Base-by-base conservation (phyloP, 1,140 invertebrate species). In the Babylonia areolata region DNA sequence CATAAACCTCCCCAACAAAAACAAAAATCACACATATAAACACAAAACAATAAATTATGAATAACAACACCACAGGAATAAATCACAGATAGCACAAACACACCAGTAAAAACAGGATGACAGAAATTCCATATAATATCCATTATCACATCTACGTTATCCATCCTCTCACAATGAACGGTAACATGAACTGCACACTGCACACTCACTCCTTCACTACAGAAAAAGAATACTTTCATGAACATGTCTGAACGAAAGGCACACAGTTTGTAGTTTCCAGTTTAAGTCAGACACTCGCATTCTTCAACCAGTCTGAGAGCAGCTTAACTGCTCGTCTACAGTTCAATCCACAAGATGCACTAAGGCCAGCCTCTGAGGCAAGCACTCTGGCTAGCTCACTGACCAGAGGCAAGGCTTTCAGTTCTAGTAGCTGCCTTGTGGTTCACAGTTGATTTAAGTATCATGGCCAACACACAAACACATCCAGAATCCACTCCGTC, bases 371-470 rank as follows among this genome's bases (percentile, higher is more conserved):
- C 71, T 73, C 23, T 11, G 77, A 11, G 11, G 15, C 77, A 39
- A 28, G n/a, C 20, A 17, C 33, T 35, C 77, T 23, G 2, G 20
- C 12, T 9, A 5, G 37, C 77, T 42, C 37, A 23, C 37, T 3
- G 77, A 46, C 17, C 39, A 42, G 77, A 79, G 77, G 42, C 42
- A 40, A 46, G 77, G 77, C 77, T 11, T 6, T 39, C 77, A 79
- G 77, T 79, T 37, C 28, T 79, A 37, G 77, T 79, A 79, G 77
- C 77, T 79, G 77, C 77, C 77, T 79, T 79, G 77, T 79, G 77
- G 77, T 40, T 79, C 77, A 79, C 77, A 73, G 31, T 35, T 12
- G 31, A 42, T n/a, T 37, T 79, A 79, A 79, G 77, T 79, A 79
- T 42, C 77, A 79, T n/a, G 77, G 77, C 77, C 77, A 79, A 42